A percentile compares a stretch with the other conserved stretches of the same genome.
Evolutionary conservation across 2,797 vertebrate species (phyloP).

Genomic region (Malacoctenus gilli): DNA sequence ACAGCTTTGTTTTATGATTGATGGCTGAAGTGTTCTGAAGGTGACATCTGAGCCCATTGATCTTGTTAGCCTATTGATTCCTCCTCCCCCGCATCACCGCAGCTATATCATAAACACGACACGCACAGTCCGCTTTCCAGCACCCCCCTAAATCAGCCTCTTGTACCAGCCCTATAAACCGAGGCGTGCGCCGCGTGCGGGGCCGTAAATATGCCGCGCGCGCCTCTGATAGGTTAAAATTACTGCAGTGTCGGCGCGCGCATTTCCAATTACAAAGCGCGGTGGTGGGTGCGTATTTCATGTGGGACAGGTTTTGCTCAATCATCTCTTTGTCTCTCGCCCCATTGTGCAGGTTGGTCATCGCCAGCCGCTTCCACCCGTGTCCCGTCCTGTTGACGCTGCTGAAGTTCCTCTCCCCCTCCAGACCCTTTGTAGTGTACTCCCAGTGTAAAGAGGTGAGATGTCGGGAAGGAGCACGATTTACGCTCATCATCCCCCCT

Average conservation of each 20-base stretch:
- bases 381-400: conserved; percentile 86
- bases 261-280: conserved; percentile 37
- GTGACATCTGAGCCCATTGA: conserved; percentile 51
- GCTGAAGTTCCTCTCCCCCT: conserved; percentile 92
- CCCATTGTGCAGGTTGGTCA: conserved; percentile 88
- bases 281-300: conserved; percentile 27
- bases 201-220: conserved; percentile 18
- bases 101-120: conserved; percentile 29
- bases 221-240: conserved; percentile 24
- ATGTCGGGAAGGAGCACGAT: too few species aligned
- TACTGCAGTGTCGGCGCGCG: neutral
- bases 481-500: too few species aligned
- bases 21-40: conserved; percentile 38
- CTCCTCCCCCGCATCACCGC: conserved; percentile 28
- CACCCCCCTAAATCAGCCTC: conserved; percentile 48
- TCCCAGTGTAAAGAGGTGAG: conserved; percentile 97
- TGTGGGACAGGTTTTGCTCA: conserved; percentile 36
- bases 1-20: conserved; percentile 41
- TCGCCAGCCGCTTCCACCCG: conserved; percentile 94
- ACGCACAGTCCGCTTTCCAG: conserved; percentile 19
- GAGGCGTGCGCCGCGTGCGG: neutral
- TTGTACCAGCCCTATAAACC: conserved; percentile 33
- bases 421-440: conserved; percentile 94
- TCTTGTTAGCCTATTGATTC: conserved; percentile 39
- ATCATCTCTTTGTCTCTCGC: conserved; percentile 52